Evolutionary conservation across 2,797 vertebrate species (phyloP).

Genomic region (Melanotaenia nigrans): DNA sequence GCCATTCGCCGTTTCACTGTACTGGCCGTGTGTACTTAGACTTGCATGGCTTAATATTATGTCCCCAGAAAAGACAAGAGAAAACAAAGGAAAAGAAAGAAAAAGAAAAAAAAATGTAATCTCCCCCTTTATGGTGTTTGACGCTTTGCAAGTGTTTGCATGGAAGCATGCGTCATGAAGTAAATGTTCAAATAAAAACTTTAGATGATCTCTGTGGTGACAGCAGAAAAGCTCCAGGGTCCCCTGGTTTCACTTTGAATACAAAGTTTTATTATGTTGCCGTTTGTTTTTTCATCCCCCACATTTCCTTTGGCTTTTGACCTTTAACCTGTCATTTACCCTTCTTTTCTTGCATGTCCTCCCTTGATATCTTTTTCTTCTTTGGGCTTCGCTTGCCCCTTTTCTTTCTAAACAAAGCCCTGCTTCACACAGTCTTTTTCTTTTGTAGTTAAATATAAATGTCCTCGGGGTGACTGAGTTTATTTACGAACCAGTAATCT

Average conservation of each 20-base stretch:
- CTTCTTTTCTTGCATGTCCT: neutral
- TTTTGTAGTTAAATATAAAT: constrained; percentile 31
- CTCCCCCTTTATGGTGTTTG: neutral
- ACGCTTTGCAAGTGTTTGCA: neutral
- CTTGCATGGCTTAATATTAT: no score
- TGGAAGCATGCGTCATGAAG: neutral
- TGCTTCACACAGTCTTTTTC: neutral
- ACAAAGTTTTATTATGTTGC: constrained; percentile 1
- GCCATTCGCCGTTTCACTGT: no score
- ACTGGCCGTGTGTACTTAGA: no score
- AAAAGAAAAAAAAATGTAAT: no score
- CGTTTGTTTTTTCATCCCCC: constrained; percentile 4
- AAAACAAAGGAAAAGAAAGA: no score
- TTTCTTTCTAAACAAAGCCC: neutral
- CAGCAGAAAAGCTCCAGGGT: neutral
- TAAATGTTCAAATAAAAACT: neutral
- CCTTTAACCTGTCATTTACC: constrained; percentile 2
- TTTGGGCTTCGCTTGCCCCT: neutral
- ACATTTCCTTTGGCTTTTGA: constrained; percentile 24
- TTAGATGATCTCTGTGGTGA: neutral
- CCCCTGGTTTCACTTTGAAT: constrained; percentile 5
- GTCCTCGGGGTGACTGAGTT: constrained; percentile 10
- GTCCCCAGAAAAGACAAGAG: neutral
- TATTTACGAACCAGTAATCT: constrained; percentile 11
- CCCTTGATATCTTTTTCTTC: neutral